Base-by-base conservation (phyloP, 2,113 vertebrate species). In the Mus pahari region DNA sequence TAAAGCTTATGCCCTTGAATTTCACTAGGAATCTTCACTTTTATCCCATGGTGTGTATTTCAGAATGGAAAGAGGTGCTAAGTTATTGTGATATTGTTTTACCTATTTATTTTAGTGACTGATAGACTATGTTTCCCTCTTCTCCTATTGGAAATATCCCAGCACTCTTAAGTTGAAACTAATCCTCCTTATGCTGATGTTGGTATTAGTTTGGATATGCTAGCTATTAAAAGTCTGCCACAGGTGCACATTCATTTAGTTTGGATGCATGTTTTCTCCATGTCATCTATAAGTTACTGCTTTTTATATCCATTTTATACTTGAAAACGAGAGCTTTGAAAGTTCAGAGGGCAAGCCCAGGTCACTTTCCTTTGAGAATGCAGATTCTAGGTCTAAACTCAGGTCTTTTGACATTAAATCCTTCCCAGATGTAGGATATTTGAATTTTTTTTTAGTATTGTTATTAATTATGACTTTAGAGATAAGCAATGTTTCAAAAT, bases 1-100 rank as follows among this genome's bases (percentile, higher is more conserved):
- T 90, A 42, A 45, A 71, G n/a, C 82, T 84, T 45, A 75, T 39
- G 33, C 13, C 89, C 82, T 92, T 92, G 53, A 91, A 77, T 95
- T 91, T 89, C 48, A 91, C 90, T 73, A 88, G 53, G 55, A 92
- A 71, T 2, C 50, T 24, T 11, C 42, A 39, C 3, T 77, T 90
- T 73, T 24, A 26, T 79, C 31, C 28, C 36, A 78, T 39, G 64
- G 14, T 39, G 28, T 19, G 86, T 95, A 2, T 48, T 96, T 96
- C 81, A 81, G 70, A 50, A 88, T 71, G 60, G 42, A 26, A 87
- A 81, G 55, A 89, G 87, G 64, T 60, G 16, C 26, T 81, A 58
- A 45, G 31, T 42, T 93, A 48, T 68, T 70, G 17, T 58, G 48
- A 77, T 89, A 19, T 31, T n/a, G 28, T 77, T 90, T 96, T 75